These are phyloP conservation scores for Telenomus remus DNA, from an alignment of 1,140 invertebrate genomes.

Conservation along the genomic window DNA sequence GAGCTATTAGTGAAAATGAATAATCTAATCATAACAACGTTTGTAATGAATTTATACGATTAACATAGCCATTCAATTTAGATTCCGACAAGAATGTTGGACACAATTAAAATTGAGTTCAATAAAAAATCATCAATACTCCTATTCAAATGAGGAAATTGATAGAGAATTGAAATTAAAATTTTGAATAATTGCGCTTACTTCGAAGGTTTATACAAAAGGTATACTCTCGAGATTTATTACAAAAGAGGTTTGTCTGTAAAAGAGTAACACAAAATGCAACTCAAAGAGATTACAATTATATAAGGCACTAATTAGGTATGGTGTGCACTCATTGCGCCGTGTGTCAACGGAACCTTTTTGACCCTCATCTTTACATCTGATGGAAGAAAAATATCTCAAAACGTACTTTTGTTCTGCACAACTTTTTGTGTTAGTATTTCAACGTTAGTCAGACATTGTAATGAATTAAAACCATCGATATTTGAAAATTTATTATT, in stretches of 20 bases:
- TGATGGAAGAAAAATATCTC: constrained; percentile 12
- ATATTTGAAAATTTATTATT: no score
- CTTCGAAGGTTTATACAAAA: neutral
- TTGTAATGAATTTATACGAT: no score
- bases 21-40: no score
- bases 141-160: no score
- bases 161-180: neutral
- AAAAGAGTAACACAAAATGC: constrained; percentile 31
- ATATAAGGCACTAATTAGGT: constrained; percentile 48
- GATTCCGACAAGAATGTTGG: no score
- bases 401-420: constrained; percentile 43
- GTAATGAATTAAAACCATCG: neutral
- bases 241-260: constrained; percentile 15
- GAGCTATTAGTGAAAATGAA: no score
- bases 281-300: constrained; percentile 40
- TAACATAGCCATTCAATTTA: no score
- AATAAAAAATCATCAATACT: no score
- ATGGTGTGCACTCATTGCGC: constrained; percentile 23
- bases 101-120: no score
- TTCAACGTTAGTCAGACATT: neutral
- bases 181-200: neutral
- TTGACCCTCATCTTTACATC: constrained; percentile 22
- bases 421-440: constrained; percentile 4
- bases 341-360: constrained; percentile 35
- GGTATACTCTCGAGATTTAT: constrained; percentile 4